phyloP scores from a whole-genome alignment of 1,140 invertebrate genomes.

The Megathymus violae region DNA sequence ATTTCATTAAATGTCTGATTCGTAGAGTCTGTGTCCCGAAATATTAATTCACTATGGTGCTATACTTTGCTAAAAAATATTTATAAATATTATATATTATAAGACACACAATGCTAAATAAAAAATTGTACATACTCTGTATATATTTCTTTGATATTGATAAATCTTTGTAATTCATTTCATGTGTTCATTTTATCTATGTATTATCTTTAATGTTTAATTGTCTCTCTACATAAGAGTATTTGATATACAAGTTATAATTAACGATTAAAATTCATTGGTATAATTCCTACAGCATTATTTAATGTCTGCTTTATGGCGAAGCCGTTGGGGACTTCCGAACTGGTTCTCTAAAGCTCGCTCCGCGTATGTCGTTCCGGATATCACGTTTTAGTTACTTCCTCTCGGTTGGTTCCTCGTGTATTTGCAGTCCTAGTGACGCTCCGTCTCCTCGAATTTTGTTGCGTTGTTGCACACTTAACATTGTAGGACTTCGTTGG shows the following conservation, averaged over 20 bases:
- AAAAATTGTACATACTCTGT: too few relatives aligned
- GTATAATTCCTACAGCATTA: background rate
- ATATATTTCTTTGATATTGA: too few relatives aligned
- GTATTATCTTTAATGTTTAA: too few relatives aligned
- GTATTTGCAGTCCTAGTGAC: constrained; percentile 16
- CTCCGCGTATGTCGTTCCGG: constrained; percentile 54
- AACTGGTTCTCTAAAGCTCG: constrained; percentile 57
- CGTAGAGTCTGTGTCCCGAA: too few relatives aligned
- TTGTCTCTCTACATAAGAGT: too few relatives aligned
- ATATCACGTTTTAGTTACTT: constrained; percentile 72
- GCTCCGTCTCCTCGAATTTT: constrained; percentile 2
- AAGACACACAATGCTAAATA: too few relatives aligned
- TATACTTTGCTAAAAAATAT: too few relatives aligned
- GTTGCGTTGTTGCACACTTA: constrained; percentile 33
- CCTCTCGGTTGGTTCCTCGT: constrained; percentile 41
- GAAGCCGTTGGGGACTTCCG: constrained; percentile 60
- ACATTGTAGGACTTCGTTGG: constrained; percentile 18
- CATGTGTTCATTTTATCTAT: too few relatives aligned
- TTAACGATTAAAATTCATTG: constrained; percentile 1
- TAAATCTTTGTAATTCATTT: too few relatives aligned
- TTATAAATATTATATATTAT: too few relatives aligned
- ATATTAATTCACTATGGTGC: too few relatives aligned
- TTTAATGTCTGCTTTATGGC: constrained; percentile 10
- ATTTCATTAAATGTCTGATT: too few relatives aligned
- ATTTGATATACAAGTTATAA: background rate